Base-by-base conservation (phyloP, 2,797 vertebrate species). In the Enteromius treurensis region DNA sequence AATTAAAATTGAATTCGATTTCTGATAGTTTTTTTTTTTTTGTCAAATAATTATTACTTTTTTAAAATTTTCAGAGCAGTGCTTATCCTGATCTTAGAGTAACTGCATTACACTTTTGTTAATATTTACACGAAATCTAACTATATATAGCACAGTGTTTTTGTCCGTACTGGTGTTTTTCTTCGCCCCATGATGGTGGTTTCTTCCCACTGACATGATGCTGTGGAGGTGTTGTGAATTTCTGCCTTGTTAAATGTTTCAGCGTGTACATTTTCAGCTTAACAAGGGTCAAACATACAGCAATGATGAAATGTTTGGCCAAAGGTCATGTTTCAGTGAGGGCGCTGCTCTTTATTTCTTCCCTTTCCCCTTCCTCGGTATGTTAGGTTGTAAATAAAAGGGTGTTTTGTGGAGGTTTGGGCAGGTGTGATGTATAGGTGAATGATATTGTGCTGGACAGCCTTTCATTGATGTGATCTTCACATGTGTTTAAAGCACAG, bases 171-270 rank as follows among this genome's bases (percentile, higher is more conserved):
- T 1, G 1, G 9, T 70, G 23, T 70, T 70, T 19, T 11, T 51
- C 26, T 4, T 2, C 32, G 1, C 34, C 23, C 26, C 47, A 47
- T 32, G 45, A 32, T 15, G 49, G 69, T 7, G 1, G 3, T 29
- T 29, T 49, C 69, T 73, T 11, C 17, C 70, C 45, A 51, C 45
- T 0, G 1, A 10, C 26, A 21, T 32, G 19, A 73, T 32, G 2
- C 70, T 51, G 70, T 51, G 45, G 70, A 21, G 26, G 47, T 73
- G 45, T 6, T 3, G 26, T 51, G 17, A 51, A 73, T 51, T 1
- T 51, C 32, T 73, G 70, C 47, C 70, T 73, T 51, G 70, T 51
- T 73, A 73, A 73, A 73, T 51, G 17, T 73, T 34, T 73, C 17
- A 21, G 17, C 9, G 6, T 73, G 47, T 1, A 73, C 47, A 13